A percentile compares a stretch with the other conserved stretches of the same genome.
Conservation (phyloP, 2,888 invertebrate genomes). For the Leptogaster cylindrica region DNA sequence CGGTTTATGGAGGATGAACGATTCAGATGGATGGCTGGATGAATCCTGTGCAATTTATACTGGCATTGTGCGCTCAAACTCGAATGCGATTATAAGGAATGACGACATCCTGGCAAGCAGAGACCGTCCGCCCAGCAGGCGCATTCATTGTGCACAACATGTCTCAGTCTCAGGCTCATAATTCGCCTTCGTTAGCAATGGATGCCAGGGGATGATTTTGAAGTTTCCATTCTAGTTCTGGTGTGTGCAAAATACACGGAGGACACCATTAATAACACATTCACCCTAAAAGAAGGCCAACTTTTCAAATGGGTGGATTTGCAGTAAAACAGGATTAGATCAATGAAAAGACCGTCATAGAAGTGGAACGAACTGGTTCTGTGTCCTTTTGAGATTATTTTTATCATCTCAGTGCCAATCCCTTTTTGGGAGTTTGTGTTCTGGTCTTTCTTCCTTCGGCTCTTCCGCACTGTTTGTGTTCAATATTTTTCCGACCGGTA, state of each 20-base stretch:
- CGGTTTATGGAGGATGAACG: too few relatives aligned
- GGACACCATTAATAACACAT: constrained; percentile 34
- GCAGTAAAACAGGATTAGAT: constrained; percentile 9
- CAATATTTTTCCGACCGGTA: not conserved
- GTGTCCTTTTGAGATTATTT: constrained; percentile 11
- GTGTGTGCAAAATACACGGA: not conserved
- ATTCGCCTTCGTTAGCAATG: constrained; percentile 6
- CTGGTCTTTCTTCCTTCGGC: too few relatives aligned
- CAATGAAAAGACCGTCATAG: constrained; percentile 20
- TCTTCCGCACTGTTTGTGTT: too few relatives aligned
- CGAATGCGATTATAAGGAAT: constrained; percentile 11
- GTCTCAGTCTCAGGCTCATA: constrained; percentile 20
- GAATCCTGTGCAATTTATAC: constrained; percentile 22
- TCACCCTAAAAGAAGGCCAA: constrained; percentile 8
- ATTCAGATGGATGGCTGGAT: constrained; percentile 3
- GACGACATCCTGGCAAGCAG: not conserved
- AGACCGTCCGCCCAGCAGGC: constrained; percentile 5
- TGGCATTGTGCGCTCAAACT: constrained; percentile 7
- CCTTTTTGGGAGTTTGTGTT: too few relatives aligned
- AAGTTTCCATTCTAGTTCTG: constrained; percentile 25
- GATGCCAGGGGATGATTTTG: constrained; percentile 22
- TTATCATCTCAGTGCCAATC: not conserved
- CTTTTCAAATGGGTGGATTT: constrained; percentile 28
- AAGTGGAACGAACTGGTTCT: constrained; percentile 27
- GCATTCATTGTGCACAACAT: constrained; percentile 26